Percentiles rank a stretch among this genome's conserved stretches.
Evolutionary conservation across 2,113 vertebrate genomes (phyloP).

Genomic region (Apteryx mantelli): DNA sequence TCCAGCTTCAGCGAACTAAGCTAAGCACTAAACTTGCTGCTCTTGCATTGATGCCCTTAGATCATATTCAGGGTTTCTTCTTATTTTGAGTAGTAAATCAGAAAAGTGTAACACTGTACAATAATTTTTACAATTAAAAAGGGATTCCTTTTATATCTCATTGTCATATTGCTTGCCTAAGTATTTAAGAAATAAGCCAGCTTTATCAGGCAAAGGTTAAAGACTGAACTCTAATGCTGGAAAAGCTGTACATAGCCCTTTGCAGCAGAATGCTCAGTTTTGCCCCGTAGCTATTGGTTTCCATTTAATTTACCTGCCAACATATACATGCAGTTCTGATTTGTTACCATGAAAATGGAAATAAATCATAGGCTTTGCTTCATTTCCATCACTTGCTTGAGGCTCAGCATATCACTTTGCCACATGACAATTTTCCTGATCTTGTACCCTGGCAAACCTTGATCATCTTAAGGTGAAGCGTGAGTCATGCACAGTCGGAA

Average conservation of each 20-base stretch:
- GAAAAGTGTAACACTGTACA: background rate
- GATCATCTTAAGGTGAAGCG: background rate
- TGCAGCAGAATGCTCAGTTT: background rate
- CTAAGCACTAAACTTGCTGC: background rate
- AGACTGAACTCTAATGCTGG: background rate
- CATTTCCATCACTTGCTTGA: constrained; percentile 10
- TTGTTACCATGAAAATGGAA: constrained; percentile 25
- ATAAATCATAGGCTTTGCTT: background rate
- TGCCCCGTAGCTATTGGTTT: background rate
- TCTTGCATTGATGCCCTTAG: background rate
- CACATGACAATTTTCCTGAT: background rate
- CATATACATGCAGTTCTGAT: background rate
- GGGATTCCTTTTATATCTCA: background rate
- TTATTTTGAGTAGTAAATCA: background rate
- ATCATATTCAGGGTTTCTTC: background rate
- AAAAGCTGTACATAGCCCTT: background rate
- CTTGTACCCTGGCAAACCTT: background rate
- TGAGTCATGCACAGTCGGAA: background rate
- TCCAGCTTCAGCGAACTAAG: background rate
- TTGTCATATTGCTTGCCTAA: background rate
- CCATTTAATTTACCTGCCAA: background rate
- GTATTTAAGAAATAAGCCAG: background rate
- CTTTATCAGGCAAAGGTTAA: background rate
- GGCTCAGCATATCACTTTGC: background rate
- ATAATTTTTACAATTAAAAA: background rate